Conservation (phyloP, 1,140 invertebrate species). For the Apolygus lucorum region DNA sequence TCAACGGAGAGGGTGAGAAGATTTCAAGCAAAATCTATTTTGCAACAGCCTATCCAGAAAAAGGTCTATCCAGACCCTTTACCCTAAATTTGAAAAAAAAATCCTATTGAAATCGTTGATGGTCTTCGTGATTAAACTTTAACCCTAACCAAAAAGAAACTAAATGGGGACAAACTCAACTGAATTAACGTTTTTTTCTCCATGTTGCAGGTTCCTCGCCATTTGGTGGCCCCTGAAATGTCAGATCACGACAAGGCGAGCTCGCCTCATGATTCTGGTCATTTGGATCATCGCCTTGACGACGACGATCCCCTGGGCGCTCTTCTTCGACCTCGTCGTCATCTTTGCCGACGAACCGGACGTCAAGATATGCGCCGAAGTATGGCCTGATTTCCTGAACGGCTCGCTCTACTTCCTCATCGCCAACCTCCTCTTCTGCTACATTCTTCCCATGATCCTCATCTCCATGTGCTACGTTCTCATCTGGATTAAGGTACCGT, state of each 20-base stretch:
- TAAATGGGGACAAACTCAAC: not conserved
- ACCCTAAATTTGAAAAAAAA: too few species aligned
- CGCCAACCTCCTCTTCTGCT: constrained; percentile 81
- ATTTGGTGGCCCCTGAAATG: constrained; percentile 90
- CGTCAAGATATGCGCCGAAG: constrained; percentile 44
- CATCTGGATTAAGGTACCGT: constrained; percentile 77
- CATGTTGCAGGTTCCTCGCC: constrained; percentile 78
- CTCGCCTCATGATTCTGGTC: constrained; percentile 75
- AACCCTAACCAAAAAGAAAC: not conserved
- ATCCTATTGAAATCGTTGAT: not conserved
- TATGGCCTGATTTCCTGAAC: constrained; percentile 72
- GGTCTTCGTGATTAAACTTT: not conserved
- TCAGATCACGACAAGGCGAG: constrained; percentile 78
- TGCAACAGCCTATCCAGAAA: too few species aligned
- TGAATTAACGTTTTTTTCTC: too few species aligned
- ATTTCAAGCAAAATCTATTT: too few species aligned
- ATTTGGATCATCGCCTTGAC: constrained; percentile 82
- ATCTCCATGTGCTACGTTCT: constrained; percentile 87
- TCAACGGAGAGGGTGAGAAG: too few species aligned
- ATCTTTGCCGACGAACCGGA: constrained; percentile 63
- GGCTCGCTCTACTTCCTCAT: constrained; percentile 79
- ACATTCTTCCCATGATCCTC: constrained; percentile 83
- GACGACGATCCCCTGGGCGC: constrained; percentile 78
- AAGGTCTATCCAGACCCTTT: too few species aligned
- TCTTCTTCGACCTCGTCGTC: constrained; percentile 76